phyloP scores from a whole-genome alignment of 2,888 invertebrate genomes.

The Pinctada fucata region DNA sequence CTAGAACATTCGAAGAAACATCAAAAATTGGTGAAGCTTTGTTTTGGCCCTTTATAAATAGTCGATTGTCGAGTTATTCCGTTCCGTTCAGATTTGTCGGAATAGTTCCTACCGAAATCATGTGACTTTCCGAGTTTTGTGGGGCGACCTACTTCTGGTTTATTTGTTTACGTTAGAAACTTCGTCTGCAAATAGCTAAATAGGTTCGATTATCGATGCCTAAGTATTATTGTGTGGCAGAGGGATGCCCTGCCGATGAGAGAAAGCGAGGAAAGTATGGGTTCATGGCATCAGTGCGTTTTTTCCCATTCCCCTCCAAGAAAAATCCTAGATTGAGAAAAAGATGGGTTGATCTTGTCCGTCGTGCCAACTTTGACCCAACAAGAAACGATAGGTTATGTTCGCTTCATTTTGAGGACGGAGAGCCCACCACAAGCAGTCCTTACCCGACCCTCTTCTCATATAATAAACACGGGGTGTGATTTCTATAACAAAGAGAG shows the following conservation, averaged over 20 bases:
- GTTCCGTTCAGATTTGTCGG: slow-evolving; percentile 1
- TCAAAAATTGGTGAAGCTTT: too few species aligned
- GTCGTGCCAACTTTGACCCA: too few species aligned
- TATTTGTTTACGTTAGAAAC: slow-evolving; percentile 10
- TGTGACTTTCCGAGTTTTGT: slow-evolving; percentile 1
- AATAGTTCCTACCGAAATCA: slow-evolving; percentile 3
- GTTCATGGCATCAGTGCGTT: not conserved
- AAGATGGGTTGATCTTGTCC: too few species aligned
- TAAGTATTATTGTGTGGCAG: slow-evolving; percentile 5
- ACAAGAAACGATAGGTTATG: too few species aligned
- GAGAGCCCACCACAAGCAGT: too few species aligned
- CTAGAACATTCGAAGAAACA: too few species aligned
- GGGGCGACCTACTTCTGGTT: slow-evolving; percentile 2
- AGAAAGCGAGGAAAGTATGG: slow-evolving; percentile 1
- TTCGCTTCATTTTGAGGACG: too few species aligned
- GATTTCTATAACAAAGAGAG: too few species aligned
- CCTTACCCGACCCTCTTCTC: too few species aligned
- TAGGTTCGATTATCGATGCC: not conserved
- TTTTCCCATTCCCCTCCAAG: slow-evolving; percentile 3
- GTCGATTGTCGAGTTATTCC: slow-evolving; percentile 7
- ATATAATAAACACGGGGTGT: too few species aligned
- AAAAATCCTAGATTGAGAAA: slow-evolving; percentile 21
- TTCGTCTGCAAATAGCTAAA: too few species aligned
- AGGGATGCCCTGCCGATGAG: slow-evolving; percentile 6
- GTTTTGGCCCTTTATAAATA: too few species aligned